A percentile compares a stretch with the other conserved stretches of the same genome.
These are phyloP conservation scores for Thalassarche chlororhynchos DNA, from an alignment of 2,113 vertebrate species.

Conservation along the genomic window DNA sequence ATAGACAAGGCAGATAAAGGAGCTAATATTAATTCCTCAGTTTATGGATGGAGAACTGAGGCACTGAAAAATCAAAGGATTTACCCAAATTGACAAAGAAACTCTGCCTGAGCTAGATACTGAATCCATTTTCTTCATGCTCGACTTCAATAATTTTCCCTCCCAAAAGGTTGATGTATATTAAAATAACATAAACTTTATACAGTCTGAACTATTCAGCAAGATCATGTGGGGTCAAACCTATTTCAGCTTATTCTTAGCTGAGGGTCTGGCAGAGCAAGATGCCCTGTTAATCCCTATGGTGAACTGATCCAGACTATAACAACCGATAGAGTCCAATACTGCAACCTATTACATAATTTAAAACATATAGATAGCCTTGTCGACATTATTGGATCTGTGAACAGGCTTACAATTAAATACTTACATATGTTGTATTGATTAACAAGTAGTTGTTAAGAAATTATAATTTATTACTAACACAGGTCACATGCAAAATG, in stretches of 20 bases:
- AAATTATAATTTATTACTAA: neutral
- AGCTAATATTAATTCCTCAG: conserved; percentile 57
- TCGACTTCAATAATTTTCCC: conserved; percentile 1
- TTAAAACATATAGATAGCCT: neutral
- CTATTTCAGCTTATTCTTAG: neutral
- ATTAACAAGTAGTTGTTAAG: neutral
- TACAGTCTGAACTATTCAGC: neutral
- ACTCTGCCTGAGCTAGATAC: neutral
- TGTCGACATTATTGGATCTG: neutral
- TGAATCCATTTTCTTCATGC: conserved; percentile 19
- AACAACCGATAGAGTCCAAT: neutral
- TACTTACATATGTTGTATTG: neutral
- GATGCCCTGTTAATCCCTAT: neutral
- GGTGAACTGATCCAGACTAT: neutral
- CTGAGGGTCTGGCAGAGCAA: neutral
- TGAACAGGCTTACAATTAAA: neutral
- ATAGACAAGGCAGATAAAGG: conserved; percentile 46
- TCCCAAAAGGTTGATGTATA: conserved; percentile 2
- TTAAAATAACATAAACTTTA: conserved; percentile 37
- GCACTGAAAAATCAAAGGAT: conserved; percentile 42
- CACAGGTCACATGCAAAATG: neutral
- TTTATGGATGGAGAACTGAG: conserved; percentile 45
- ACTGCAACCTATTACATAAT: neutral
- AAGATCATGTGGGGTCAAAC: neutral
- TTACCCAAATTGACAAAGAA: conserved; percentile 48